phyloP scores from a whole-genome alignment of 2,797 vertebrate genomes.

The Scolopax rusticola region DNA sequence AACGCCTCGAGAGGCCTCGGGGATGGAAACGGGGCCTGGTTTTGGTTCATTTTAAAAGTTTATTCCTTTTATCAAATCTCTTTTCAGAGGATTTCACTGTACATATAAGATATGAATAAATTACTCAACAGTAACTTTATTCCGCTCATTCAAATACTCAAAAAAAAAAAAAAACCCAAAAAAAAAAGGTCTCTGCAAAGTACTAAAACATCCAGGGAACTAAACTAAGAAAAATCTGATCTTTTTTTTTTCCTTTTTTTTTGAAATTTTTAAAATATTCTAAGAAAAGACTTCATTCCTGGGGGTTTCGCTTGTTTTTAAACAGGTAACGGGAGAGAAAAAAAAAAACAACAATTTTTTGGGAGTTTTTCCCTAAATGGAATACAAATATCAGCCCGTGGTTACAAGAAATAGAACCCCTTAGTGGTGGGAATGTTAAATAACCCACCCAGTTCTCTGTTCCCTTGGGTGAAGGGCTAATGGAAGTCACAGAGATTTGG shows the following conservation, averaged over 20 bases:
- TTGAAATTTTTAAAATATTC: background rate
- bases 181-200: slow-evolving; percentile 3
- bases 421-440: background rate
- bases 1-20: background rate
- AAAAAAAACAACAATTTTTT: background rate
- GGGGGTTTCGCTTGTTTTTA: background rate
- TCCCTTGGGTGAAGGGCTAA: background rate
- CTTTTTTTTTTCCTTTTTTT: too few relatives aligned
- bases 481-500: background rate
- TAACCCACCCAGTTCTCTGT: background rate
- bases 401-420: background rate
- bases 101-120: slow-evolving; percentile 43
- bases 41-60: background rate
- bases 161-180: background rate
- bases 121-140: slow-evolving; percentile 63
- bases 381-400: background rate
- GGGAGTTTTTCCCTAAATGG: background rate
- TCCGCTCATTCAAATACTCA: slow-evolving; percentile 42
- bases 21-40: background rate
- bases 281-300: background rate
- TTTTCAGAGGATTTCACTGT: background rate
- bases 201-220: slow-evolving; percentile 60
- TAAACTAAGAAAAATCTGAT: slow-evolving; percentile 45
- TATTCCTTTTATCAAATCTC: slow-evolving; percentile 35
- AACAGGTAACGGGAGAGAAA: background rate